phyloP scores from a whole-genome alignment of 37 sponge, comb jelly and placozoan genomes.

The Chondrilla cf. caribensis region DNA sequence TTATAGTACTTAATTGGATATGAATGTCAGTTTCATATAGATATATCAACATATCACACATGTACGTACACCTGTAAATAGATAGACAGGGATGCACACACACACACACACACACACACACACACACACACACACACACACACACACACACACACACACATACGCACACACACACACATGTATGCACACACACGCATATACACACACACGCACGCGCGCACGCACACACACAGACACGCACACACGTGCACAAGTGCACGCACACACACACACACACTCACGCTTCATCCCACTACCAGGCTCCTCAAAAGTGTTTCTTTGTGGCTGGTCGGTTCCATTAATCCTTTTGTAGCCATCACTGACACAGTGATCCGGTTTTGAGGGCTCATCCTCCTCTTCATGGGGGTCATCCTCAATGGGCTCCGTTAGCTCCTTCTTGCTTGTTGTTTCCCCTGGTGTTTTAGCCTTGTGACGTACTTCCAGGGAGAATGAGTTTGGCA shows the following conservation, averaged over 20 bases:
- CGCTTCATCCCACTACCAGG: background rate
- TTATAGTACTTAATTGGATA: no score
- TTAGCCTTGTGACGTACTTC: background rate
- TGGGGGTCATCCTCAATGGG: no score
- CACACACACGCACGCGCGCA: background rate
- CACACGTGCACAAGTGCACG: background rate
- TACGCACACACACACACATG: background rate
- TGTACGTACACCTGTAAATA: no score
- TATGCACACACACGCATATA: constrained; percentile 1
- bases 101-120: background rate
- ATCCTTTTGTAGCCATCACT: background rate
- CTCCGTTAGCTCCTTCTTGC: background rate
- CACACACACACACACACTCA: constrained; percentile 10
- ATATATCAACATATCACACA: no score
- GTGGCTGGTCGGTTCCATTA: background rate
- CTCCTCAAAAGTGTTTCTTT: constrained; percentile 4
- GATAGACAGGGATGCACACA: no score
- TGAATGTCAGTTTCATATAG: no score
- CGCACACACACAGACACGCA: background rate
- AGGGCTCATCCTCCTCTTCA: no score
- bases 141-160: background rate
- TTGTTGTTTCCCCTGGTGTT: background rate
- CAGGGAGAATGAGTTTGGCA: no score
- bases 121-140: background rate
- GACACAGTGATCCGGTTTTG: no score